Evolutionary conservation across 2,113 vertebrate species (phyloP), one percentile per base, ranked within the genome.

Genomic region (Pelobates fuscus): DNA sequence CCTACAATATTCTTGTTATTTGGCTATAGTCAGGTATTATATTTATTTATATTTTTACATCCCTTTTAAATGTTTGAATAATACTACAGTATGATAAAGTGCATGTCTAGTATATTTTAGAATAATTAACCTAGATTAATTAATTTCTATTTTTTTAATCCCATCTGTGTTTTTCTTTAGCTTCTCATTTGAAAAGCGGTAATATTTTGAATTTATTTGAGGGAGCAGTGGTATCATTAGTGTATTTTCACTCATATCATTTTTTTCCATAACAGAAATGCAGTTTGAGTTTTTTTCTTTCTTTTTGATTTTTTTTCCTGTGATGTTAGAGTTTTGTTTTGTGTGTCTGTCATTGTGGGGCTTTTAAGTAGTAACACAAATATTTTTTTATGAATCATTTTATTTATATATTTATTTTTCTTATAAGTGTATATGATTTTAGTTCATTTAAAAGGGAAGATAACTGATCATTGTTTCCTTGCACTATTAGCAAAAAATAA

Each of bases 111-210:
- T 61, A 57, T 61, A 77, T 52, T 43, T 67, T 77, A 77, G 73
- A 77, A 8, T 61, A 72, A 30, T 72, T 72, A 68, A 68, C 57
- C 18, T 77, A 77, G 55, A 77, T 61, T 49, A 68, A 68, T 68
- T 76, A 59, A 76, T 81, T 62, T 81, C 83, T 86, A 83, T 86
- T 80, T 88, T n/a, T 90, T 92, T 89, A 91, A 88, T 85, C 87
- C 85, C 85, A 76, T 88, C 87, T 91, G 86, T 91, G 90, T 90
- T 90, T 93, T 91, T 89, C 87, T 92, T 91, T 91, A 91, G 90
- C 90, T 84, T 90, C 87, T 88, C 88, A 87, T 90, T 89, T 88
- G 88, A 91, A 85, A 88, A 82, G 83, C 89, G 90, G 89, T 91
- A 92, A 92, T 88, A 90, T 83, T 89, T 89, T 85, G 86, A 84